These are phyloP conservation scores for Miichthys miiuy DNA, from an alignment of 2,797 vertebrate species.

Conservation along the genomic window DNA sequence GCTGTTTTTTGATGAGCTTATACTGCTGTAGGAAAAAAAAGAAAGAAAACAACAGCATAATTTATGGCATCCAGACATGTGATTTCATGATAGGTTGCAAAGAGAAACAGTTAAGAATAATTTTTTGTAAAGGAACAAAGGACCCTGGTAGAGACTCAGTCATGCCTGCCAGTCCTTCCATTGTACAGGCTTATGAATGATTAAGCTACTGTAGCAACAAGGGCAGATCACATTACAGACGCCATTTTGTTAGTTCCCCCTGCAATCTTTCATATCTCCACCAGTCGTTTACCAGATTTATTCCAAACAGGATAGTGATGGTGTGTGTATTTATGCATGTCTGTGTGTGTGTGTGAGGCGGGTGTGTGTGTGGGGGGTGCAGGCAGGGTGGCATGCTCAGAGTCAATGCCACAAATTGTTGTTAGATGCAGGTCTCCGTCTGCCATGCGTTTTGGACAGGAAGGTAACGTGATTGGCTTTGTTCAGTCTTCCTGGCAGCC, in stretches of 20 bases:
- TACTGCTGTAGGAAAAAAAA: background rate
- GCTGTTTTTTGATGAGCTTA: constrained; percentile 15
- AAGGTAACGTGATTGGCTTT: constrained; percentile 94
- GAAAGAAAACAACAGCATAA: constrained; percentile 7
- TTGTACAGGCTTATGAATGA: constrained; percentile 76
- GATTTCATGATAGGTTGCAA: constrained; percentile 31
- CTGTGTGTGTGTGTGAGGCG: constrained; percentile 7
- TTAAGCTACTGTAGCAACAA: constrained; percentile 79
- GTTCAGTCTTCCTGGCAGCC: constrained; percentile 93
- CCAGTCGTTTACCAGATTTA: constrained; percentile 76
- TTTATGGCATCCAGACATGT: constrained; percentile 5
- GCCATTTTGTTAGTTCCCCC: constrained; percentile 83
- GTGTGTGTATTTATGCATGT: constrained; percentile 32
- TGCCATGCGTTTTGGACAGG: constrained; percentile 91
- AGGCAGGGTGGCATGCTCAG: constrained; percentile 80
- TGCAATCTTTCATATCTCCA: constrained; percentile 78
- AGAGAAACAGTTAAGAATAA: constrained; percentile 31
- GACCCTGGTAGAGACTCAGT: constrained; percentile 39
- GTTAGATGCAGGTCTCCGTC: constrained; percentile 84
- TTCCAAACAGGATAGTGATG: constrained; percentile 70
- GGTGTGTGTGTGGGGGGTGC: constrained; percentile 40
- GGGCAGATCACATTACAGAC: constrained; percentile 81
- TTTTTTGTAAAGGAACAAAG: constrained; percentile 46
- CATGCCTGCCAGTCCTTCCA: constrained; percentile 63
- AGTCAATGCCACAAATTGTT: constrained; percentile 86